Percentiles rank a stretch among this genome's conserved stretches.
Conservation (phyloP, 30 jellyfish, hydroid and myxozoan species). For the Phacellophora camtschatica region DNA sequence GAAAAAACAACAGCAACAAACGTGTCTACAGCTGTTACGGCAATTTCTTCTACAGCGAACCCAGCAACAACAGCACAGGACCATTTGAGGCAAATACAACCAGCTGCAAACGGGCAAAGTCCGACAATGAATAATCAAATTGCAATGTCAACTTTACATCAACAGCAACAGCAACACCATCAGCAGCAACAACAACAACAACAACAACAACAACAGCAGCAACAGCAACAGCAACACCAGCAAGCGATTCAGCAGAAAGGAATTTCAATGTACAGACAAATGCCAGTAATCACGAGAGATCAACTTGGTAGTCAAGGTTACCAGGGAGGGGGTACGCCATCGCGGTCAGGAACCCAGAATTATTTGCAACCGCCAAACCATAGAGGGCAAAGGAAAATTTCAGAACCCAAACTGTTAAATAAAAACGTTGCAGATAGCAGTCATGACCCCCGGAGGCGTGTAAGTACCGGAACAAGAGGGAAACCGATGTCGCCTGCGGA, state of each 20-base stretch:
- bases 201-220: not conserved
- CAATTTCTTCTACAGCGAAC: slow-evolving; percentile 26
- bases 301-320: slow-evolving; percentile 8
- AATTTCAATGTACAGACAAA: slow-evolving; percentile 76
- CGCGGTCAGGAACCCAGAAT: slow-evolving; percentile 21
- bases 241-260: slow-evolving; percentile 26
- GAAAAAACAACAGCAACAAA: slow-evolving; percentile 41
- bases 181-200: not conserved
- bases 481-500: slow-evolving; percentile 12
- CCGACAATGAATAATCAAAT: not conserved
- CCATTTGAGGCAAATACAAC: not conserved
- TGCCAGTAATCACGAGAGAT: slow-evolving; percentile 72
- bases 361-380: slow-evolving; percentile 53
- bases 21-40: slow-evolving; percentile 13
- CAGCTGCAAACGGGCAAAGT: not conserved
- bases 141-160: not conserved
- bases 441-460: slow-evolving; percentile 22
- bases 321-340: not conserved
- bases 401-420: slow-evolving; percentile 30
- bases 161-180: not conserved
- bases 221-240: not conserved
- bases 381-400: slow-evolving; percentile 36
- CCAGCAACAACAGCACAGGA: not conserved
- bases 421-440: slow-evolving; percentile 1
- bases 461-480: slow-evolving; percentile 27